A percentile compares a stretch with the other conserved stretches of the same genome.
Conservation (phyloP, 2,888 invertebrate genomes). For the Athalia circularis region DNA sequence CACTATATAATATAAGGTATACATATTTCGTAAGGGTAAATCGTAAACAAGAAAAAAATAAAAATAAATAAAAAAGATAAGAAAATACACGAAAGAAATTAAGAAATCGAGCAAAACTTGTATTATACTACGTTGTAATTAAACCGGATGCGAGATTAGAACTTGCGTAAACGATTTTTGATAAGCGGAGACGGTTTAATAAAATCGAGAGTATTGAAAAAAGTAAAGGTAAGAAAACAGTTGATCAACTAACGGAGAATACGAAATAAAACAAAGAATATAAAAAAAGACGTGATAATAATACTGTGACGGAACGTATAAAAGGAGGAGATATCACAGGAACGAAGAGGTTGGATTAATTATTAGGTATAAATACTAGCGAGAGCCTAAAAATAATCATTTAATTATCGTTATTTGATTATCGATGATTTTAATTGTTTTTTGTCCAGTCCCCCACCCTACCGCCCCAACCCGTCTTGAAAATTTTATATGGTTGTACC, state of each 20-base stretch:
- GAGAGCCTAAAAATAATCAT: constrained; percentile 61
- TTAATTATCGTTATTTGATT: constrained; percentile 49
- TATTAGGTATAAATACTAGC: not conserved
- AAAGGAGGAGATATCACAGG: not conserved
- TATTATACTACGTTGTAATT: constrained; percentile 67
- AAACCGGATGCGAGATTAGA: constrained; percentile 56
- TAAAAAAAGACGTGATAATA: not conserved
- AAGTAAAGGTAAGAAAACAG: constrained; percentile 44
- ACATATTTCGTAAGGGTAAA: constrained; percentile 60
- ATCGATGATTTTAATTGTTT: not conserved
- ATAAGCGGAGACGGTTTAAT: too few relatives aligned
- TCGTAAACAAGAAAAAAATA: constrained; percentile 52
- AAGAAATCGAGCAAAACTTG: constrained; percentile 59
- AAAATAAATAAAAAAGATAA: constrained; percentile 29
- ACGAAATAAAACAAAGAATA: not conserved
- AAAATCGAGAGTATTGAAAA: too few relatives aligned
- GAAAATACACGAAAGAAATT: constrained; percentile 38
- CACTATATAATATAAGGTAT: constrained; percentile 54
- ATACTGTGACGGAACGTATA: not conserved
- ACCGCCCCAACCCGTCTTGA: too few relatives aligned
- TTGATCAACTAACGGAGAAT: not conserved
- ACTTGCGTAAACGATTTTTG: constrained; percentile 57
- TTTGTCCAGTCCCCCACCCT: too few relatives aligned
- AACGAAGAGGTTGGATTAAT: not conserved
- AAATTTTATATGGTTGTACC: too few relatives aligned